phyloP scores from a whole-genome alignment of 1,140 invertebrate genomes.

The Berghia stephanieae region DNA sequence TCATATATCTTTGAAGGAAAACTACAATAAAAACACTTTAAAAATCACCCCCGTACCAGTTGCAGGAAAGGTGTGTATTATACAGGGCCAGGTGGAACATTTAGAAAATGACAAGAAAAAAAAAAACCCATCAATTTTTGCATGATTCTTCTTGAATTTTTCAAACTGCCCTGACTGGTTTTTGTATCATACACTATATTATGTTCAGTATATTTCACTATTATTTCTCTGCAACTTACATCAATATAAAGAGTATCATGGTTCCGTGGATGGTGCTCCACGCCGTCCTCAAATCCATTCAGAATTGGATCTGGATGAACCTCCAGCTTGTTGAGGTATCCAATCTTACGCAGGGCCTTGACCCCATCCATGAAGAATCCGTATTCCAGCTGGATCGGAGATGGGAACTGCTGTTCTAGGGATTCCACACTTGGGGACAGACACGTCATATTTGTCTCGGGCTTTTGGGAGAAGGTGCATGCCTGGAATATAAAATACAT shows the following conservation, averaged over 20 bases:
- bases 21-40: too few species aligned
- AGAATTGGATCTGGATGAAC: conserved; percentile 93
- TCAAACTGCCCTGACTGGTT: too few species aligned
- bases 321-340: conserved; percentile 73
- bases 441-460: conserved; percentile 81
- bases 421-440: conserved; percentile 77
- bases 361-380: conserved; percentile 97
- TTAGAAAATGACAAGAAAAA: too few species aligned
- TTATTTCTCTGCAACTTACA: conserved; percentile 66
- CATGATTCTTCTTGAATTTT: too few species aligned
- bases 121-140: too few species aligned
- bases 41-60: too few species aligned
- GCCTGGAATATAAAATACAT: too few species aligned
- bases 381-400: conserved; percentile 81
- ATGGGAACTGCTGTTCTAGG: background rate
- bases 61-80: too few species aligned
- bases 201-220: background rate
- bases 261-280: conserved; percentile 64
- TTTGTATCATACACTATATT: too few species aligned
- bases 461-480: too few species aligned
- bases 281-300: conserved; percentile 81
- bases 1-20: too few species aligned
- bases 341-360: conserved; percentile 82
- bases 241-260: conserved; percentile 94
- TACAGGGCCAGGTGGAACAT: too few species aligned